A percentile compares a stretch with the other conserved stretches of the same genome.
Conservation (phyloP, 2,888 invertebrate genomes). For the Elysia crispata region DNA sequence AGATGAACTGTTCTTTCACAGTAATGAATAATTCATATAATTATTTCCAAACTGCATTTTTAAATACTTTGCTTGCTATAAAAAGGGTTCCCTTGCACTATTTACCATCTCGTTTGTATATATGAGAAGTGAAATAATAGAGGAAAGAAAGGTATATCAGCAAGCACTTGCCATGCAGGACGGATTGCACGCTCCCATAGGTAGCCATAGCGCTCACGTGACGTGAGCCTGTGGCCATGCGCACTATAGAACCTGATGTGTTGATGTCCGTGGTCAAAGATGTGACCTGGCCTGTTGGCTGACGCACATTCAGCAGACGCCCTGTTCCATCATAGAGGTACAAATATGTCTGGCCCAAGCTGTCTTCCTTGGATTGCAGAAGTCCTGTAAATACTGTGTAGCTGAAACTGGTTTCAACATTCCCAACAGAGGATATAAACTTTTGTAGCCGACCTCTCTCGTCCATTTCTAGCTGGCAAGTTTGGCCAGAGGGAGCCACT, state of each 20-base stretch:
- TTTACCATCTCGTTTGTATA: constrained; percentile 25
- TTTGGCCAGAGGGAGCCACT: constrained; percentile 68
- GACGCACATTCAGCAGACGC: constrained; percentile 88
- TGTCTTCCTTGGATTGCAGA: constrained; percentile 80
- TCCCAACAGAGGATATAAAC: constrained; percentile 88
- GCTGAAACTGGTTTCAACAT: constrained; percentile 94
- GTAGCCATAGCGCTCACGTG: constrained; percentile 76
- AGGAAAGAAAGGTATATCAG: constrained; percentile 10
- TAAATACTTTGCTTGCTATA: too few relatives aligned
- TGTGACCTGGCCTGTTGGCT: constrained; percentile 95
- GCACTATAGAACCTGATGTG: constrained; percentile 76
- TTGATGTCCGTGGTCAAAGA: constrained; percentile 77
- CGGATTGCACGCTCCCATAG: constrained; percentile 77
- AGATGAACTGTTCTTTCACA: too few relatives aligned
- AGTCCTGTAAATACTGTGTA: constrained; percentile 93
- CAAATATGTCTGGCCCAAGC: constrained; percentile 87
- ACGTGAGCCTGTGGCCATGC: constrained; percentile 75
- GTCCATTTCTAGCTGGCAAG: constrained; percentile 86
- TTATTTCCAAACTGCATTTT: too few relatives aligned
- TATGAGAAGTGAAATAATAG: constrained; percentile 37
- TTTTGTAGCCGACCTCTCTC: constrained; percentile 94
- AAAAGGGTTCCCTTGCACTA: too few relatives aligned
- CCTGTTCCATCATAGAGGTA: constrained; percentile 95
- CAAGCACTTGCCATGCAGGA: constrained; percentile 75
- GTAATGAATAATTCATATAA: too few relatives aligned